Evolutionary conservation across 2,797 vertebrate genomes (phyloP), one percentile per base, ranked within the genome.

Genomic region (Myotis vivesi): DNA sequence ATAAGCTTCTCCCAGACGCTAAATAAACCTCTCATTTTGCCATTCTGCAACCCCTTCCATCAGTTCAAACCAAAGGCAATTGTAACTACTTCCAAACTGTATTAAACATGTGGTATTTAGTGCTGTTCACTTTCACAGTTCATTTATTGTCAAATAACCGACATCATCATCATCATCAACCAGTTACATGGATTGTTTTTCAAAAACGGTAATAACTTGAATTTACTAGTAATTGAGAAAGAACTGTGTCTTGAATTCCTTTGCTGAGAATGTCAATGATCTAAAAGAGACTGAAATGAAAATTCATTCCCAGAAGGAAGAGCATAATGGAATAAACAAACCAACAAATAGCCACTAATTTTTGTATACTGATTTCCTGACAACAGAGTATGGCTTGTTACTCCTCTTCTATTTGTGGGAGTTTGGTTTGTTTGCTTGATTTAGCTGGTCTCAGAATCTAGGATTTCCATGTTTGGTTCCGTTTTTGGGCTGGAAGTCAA

Each of bases 1-100:
- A 98, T 96, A 98, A 98, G 98, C 98, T 98, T 98, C 98, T 98
- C 98, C 97, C 98, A 96, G 98, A 98, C 53, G 98, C 98, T 98
- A 98, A 98, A 99, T 98, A 98, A 99, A 98, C 98, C 98, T 98
- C 98, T 99, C 98, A 98, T 98, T 96, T 97, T 98, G 97, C 86
- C 97, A 96, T 97, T 96, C 94, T 86, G 89, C 76, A 98, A 96
- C 92, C 96, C 89, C 88, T 84, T 96, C 57, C 79, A 36, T 38
- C 49, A 71, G 53, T 92, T 73, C 87, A 95, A 95, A 92, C 87
- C 96, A 94, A 94, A 94, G 96, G 91, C 94, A 97, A 97, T 49
- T 83, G 69, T 55, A 53, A 68, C 91, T 96, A 81, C 90, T 95
- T 97, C 96, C 92, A 96, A 95, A 97, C 36, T 71, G 72, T 89